phyloP scores from a whole-genome alignment of 2,888 invertebrate genomes.

The Hylaea fasciaria region DNA sequence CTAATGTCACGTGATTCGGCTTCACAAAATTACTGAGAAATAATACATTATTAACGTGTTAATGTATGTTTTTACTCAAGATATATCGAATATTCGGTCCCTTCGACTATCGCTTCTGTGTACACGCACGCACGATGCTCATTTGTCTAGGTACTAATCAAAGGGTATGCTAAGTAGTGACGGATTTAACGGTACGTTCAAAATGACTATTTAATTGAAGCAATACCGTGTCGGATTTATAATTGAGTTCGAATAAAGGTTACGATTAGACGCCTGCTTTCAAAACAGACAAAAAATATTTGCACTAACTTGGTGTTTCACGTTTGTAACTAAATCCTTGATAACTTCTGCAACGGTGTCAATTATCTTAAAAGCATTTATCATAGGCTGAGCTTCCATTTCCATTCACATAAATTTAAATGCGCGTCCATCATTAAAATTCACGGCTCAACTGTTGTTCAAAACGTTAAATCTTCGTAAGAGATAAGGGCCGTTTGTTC shows the following conservation, averaged over 20 bases:
- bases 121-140: conserved; percentile 45
- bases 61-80: conserved; percentile 56
- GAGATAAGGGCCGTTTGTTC: conserved; percentile 35
- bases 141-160: conserved; percentile 39
- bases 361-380: conserved; percentile 26
- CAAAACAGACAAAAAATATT: neutral
- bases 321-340: conserved; percentile 6
- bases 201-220: conserved; percentile 27
- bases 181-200: conserved; percentile 11
- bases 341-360: conserved; percentile 14
- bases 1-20: conserved; percentile 59
- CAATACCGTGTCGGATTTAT: neutral
- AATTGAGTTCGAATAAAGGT: conserved; percentile 7
- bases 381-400: conserved; percentile 19
- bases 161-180: conserved; percentile 16
- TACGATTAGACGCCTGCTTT: neutral
- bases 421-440: conserved; percentile 26
- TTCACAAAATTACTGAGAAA: conserved; percentile 65
- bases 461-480: conserved; percentile 43
- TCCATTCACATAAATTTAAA: conserved; percentile 24
- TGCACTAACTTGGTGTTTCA: neutral
- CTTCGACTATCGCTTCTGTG: conserved; percentile 43
- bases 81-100: conserved; percentile 52
- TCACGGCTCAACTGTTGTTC: conserved; percentile 22
- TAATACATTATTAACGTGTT: conserved; percentile 54